Evolutionary conservation across 2,113 vertebrate genomes (phyloP).

Genomic region (pig (Sus scrofa)): T2T-Sscrofa CM000815.6:86800001-86800500

Average conservation of each 20-base stretch:
- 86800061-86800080: background rate
- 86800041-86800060: background rate
- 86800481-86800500: no score
- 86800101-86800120: background rate
- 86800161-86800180: background rate
- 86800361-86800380: background rate
- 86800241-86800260: background rate
- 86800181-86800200: background rate
- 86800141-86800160: background rate
- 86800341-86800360: background rate
- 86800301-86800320: background rate
- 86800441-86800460: no score
- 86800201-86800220: background rate
- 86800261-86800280: background rate
- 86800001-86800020: background rate
- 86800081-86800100: background rate
- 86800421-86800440: no score
- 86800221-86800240: background rate
- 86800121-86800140: background rate
- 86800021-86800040: background rate
- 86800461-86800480: no score
- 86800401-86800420: no score
- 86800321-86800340: background rate
- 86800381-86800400: no score
- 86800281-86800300: background rate